These are phyloP conservation scores for Melanaphis sacchari DNA, from an alignment of 1,140 invertebrate species.

Conservation along the genomic window DNA sequence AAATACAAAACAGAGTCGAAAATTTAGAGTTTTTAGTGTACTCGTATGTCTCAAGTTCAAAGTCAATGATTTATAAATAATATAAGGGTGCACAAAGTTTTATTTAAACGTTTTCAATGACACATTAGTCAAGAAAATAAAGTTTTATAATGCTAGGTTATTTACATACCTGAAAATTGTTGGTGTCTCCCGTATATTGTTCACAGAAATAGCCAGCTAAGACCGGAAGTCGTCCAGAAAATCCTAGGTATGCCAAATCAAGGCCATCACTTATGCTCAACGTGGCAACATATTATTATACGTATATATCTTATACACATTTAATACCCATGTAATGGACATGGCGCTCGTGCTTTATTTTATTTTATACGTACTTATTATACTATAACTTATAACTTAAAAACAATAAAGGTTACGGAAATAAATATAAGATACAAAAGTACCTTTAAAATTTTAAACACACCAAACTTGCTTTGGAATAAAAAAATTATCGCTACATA, in stretches of 20 bases:
- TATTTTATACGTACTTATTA: not conserved
- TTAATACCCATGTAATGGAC: not conserved
- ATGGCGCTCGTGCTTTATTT: not conserved
- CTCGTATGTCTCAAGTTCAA: not conserved
- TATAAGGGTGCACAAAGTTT: not conserved
- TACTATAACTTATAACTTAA: not conserved
- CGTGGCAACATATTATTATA: constrained; percentile 1
- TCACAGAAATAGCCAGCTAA: constrained; percentile 10
- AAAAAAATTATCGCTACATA: too few species aligned
- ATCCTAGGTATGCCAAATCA: not conserved
- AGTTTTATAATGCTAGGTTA: not conserved
- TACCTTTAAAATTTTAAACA: too few species aligned
- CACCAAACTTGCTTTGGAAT: too few species aligned
- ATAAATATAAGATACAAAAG: not conserved
- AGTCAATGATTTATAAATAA: not conserved
- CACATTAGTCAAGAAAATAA: constrained; percentile 29
- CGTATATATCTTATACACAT: not conserved
- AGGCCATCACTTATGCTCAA: not conserved
- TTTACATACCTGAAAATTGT: constrained; percentile 19
- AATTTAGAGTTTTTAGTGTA: not conserved
- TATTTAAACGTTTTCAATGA: not conserved
- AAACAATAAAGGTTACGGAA: not conserved
- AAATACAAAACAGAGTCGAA: not conserved
- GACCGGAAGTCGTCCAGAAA: constrained; percentile 45
- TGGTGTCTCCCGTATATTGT: not conserved